Conservation (phyloP, 2,797 vertebrate genomes). For the Pteropus rufus region DNA sequence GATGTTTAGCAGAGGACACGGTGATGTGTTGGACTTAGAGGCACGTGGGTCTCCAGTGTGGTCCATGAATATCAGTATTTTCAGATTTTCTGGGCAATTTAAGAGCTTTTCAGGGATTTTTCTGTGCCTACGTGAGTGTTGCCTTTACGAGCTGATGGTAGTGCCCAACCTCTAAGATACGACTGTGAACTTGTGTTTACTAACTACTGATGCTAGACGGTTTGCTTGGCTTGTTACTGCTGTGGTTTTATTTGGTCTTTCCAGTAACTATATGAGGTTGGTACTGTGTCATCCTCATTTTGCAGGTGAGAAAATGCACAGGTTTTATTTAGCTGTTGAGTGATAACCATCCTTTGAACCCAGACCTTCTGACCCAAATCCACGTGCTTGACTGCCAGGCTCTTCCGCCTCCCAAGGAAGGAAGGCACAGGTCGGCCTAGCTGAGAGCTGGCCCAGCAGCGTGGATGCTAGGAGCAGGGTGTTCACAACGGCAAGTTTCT, state of each 20-base stretch:
- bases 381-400: not conserved
- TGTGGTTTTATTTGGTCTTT: not conserved
- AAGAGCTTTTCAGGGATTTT: not conserved
- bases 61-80: not conserved
- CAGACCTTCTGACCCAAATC: not conserved
- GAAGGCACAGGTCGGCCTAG: accelerated
- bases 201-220: not conserved
- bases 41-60: not conserved
- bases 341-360: not conserved
- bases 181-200: not conserved
- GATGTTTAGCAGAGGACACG: accelerated
- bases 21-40: too few relatives aligned
- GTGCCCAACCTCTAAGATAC: not conserved
- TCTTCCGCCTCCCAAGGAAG: not conserved
- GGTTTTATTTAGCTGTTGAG: not conserved
- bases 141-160: not conserved
- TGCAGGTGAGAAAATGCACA: not conserved
- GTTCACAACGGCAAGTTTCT: not conserved
- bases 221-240: not conserved
- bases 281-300: not conserved
- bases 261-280: not conserved
- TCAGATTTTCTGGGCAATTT: not conserved
- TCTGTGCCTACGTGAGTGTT: not conserved
- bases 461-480: accelerated
- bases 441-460: not conserved